Evolutionary conservation across 2,888 invertebrate genomes (phyloP).

Genomic region (Phasia obesa): DNA sequence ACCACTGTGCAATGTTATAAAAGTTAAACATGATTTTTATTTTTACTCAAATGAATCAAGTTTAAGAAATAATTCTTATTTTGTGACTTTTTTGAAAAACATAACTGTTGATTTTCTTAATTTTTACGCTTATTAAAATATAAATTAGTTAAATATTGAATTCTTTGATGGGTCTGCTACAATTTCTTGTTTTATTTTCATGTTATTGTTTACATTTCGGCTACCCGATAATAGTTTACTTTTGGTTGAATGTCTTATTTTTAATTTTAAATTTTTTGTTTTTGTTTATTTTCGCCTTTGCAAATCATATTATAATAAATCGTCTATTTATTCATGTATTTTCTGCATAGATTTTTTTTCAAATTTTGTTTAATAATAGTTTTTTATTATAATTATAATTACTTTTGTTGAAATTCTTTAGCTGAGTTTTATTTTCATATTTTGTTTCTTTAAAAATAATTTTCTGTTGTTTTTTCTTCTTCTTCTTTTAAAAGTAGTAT

Average conservation of each 20-base stretch:
- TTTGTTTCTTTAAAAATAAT: neutral
- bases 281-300: neutral
- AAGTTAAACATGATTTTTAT: too few species aligned
- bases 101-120: too few species aligned
- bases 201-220: slow-evolving; percentile 47
- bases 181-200: slow-evolving; percentile 5
- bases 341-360: slow-evolving; percentile 33
- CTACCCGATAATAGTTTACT: slow-evolving; percentile 26
- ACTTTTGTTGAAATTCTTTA: slow-evolving; percentile 47
- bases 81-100: too few species aligned
- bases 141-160: neutral
- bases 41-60: too few species aligned
- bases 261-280: neutral
- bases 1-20: too few species aligned
- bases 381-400: slow-evolving; percentile 63
- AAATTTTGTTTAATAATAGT: slow-evolving; percentile 31
- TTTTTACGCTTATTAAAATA: too few species aligned
- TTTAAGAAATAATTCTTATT: too few species aligned
- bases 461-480: slow-evolving; percentile 3
- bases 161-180: slow-evolving; percentile 31
- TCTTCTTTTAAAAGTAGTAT: slow-evolving; percentile 42
- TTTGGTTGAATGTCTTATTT: slow-evolving; percentile 7
- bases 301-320: slow-evolving; percentile 30
- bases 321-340: slow-evolving; percentile 25
- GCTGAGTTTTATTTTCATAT: slow-evolving; percentile 12